Percentiles rank a stretch among this genome's conserved stretches.
Conservation (phyloP, 2,797 vertebrate genomes). For the Myotis daubentonii region DNA sequence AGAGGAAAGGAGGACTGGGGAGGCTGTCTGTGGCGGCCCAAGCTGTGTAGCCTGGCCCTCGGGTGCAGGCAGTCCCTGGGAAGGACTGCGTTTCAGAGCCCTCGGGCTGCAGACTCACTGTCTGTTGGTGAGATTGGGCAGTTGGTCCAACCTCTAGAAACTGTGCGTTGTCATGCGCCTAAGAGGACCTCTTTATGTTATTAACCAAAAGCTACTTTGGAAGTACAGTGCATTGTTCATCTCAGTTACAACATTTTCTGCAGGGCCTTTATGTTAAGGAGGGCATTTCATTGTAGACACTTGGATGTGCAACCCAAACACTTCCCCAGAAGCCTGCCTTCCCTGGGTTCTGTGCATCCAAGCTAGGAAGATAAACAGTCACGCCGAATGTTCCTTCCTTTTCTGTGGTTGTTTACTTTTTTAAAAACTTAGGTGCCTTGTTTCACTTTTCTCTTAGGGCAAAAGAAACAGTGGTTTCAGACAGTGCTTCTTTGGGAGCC, state of each 20-base stretch:
- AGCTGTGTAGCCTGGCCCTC: accelerated
- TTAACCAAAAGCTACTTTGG: not conserved
- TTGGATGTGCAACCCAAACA: too few relatives aligned
- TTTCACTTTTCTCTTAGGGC: slow-evolving; percentile 87
- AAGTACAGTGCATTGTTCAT: not conserved
- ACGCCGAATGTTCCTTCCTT: not conserved
- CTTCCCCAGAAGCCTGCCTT: not conserved
- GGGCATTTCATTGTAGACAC: not conserved
- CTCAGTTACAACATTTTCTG: not conserved
- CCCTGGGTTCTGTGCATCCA: not conserved
- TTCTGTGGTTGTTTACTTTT: not conserved
- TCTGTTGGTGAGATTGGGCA: not conserved
- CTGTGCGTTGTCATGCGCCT: not conserved
- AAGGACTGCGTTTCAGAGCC: not conserved
- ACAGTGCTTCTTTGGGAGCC: slow-evolving; percentile 96
- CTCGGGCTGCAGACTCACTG: not conserved
- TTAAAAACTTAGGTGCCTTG: not conserved
- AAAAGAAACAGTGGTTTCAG: slow-evolving; percentile 97
- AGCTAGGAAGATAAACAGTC: not conserved
- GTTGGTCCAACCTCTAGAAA: not conserved
- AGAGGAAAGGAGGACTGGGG: not conserved
- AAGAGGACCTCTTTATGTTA: not conserved
- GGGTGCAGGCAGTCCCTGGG: not conserved
- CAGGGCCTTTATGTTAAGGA: not conserved
- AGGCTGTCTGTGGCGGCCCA: accelerated